phyloP scores from a whole-genome alignment of 1,140 invertebrate genomes.

The Temnothorax nylanderi region DNA sequence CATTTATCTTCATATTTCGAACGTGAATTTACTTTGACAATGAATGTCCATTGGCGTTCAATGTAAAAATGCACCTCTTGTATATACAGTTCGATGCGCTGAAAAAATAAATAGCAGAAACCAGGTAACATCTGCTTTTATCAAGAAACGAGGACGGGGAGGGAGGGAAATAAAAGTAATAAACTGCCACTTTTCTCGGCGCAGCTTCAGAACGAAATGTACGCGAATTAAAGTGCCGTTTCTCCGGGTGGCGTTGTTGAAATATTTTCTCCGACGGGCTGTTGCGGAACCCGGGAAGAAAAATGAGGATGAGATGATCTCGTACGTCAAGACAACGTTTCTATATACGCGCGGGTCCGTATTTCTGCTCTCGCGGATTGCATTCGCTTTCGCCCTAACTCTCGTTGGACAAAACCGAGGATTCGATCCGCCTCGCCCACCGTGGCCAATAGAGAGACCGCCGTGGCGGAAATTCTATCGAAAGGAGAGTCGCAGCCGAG shows the following conservation, averaged over 20 bases:
- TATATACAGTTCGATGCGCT: background rate
- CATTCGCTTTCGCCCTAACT: background rate
- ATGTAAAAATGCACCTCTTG: background rate
- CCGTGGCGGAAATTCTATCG: constrained; percentile 29
- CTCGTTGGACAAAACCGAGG: constrained; percentile 25
- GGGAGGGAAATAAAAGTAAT: constrained; percentile 36
- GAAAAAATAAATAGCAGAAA: constrained; percentile 1
- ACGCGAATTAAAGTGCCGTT: constrained; percentile 58
- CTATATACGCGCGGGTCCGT: background rate
- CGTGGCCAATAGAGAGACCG: constrained; percentile 4
- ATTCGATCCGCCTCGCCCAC: constrained; percentile 20
- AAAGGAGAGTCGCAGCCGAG: constrained; percentile 29
- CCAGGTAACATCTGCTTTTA: constrained; percentile 17
- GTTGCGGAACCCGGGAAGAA: constrained; percentile 28
- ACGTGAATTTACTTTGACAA: background rate
- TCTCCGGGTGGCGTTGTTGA: constrained; percentile 22
- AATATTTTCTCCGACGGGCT: constrained; percentile 38
- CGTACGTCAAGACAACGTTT: constrained; percentile 3
- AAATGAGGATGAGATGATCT: constrained; percentile 49
- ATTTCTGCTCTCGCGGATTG: constrained; percentile 1
- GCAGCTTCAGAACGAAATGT: constrained; percentile 31
- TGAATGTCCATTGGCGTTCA: constrained; percentile 5
- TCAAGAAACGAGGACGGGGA: background rate
- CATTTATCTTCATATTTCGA: background rate
- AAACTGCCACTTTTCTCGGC: constrained; percentile 31